Conservation (phyloP, 2,888 invertebrate species). For the Tholera decimalis region DNA sequence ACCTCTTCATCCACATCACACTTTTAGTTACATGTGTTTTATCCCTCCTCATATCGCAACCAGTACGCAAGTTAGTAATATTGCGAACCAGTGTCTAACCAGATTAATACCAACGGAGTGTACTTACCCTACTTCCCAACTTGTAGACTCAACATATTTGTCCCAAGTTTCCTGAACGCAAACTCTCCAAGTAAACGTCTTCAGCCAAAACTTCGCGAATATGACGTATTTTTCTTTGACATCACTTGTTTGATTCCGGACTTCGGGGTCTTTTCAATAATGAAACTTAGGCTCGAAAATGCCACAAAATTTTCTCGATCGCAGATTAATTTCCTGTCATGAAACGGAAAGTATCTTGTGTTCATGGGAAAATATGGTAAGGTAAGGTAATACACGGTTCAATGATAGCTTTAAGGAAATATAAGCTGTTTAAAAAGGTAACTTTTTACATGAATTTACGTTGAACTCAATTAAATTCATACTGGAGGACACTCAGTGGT, state of each 20-base stretch:
- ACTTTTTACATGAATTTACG: background rate
- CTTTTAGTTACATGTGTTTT: too few species aligned
- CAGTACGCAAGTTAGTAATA: constrained; percentile 19
- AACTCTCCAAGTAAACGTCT: constrained; percentile 40
- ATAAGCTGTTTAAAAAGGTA: background rate
- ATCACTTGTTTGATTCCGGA: constrained; percentile 41
- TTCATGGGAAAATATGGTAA: too few species aligned
- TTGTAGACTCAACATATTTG: constrained; percentile 54
- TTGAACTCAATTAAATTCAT: background rate
- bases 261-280: constrained; percentile 24
- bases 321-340: constrained; percentile 16
- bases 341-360: background rate
- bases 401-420: background rate
- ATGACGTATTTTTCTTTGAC: constrained; percentile 55
- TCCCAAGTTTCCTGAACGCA: constrained; percentile 32
- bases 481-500: too few species aligned
- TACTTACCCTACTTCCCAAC: constrained; percentile 43
- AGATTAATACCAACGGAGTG: constrained; percentile 38
- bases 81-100: constrained; percentile 23
- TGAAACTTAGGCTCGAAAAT: constrained; percentile 23
- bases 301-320: constrained; percentile 1
- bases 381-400: background rate
- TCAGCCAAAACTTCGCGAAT: constrained; percentile 29
- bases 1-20: too few species aligned
- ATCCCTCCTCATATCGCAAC: too few species aligned